phyloP scores from a whole-genome alignment of 2,113 vertebrate genomes.

The Varanus komodoensis region DNA sequence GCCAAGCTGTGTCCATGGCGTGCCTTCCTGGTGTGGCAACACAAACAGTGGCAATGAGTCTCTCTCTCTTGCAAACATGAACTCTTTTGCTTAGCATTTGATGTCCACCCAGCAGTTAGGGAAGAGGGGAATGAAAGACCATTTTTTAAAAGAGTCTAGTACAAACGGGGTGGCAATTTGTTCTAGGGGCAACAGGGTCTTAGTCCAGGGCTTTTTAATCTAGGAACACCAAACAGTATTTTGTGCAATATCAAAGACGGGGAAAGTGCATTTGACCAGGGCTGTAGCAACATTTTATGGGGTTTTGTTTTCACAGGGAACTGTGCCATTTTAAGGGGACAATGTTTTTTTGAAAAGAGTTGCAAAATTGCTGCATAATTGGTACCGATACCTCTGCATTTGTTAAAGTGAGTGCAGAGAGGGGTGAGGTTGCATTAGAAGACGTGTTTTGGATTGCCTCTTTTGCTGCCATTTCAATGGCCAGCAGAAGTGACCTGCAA shows the following conservation, averaged over 20 bases:
- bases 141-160: background rate
- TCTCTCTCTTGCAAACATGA: background rate
- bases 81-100: background rate
- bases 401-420: background rate
- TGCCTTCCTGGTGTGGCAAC: background rate
- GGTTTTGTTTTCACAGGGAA: background rate
- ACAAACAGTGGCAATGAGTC: background rate
- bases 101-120: too few relatives aligned
- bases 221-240: background rate
- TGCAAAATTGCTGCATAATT: background rate
- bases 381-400: background rate
- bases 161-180: background rate
- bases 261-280: background rate
- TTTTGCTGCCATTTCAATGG: background rate
- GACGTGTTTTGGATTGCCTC: background rate
- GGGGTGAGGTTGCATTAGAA: background rate
- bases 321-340: background rate
- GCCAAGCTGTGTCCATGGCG: too few relatives aligned
- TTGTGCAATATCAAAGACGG: background rate
- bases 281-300: background rate
- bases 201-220: background rate
- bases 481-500: background rate
- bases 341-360: too few relatives aligned
- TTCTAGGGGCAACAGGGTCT: too few relatives aligned
- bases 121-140: background rate